Evolutionary conservation across 1,140 invertebrate genomes (phyloP).

Genomic region (Geopemphigus sp.): DNA sequence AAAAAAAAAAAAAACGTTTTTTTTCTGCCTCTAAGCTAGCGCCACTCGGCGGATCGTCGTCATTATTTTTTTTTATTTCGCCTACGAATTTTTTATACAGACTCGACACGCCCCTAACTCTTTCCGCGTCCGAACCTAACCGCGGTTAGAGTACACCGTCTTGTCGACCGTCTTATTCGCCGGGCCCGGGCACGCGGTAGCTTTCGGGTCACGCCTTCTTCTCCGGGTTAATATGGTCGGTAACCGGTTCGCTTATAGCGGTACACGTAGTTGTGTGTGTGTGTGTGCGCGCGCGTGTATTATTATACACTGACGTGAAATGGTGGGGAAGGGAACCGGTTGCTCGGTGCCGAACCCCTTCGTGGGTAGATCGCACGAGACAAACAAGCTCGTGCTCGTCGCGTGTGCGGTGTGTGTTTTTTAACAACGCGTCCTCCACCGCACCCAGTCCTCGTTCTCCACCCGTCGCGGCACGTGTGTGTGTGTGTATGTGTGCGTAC

Average conservation of each 20-base stretch:
- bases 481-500: too few species aligned
- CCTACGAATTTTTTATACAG: background rate
- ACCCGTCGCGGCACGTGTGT: too few species aligned
- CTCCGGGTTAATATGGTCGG: background rate
- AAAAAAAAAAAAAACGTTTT: too few species aligned
- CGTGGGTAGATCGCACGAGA: constrained; percentile 22
- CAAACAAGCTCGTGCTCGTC: constrained; percentile 42
- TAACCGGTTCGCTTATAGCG: constrained; percentile 26
- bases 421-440: constrained; percentile 19
- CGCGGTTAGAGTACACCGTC: too few species aligned
- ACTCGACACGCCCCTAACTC: constrained; percentile 29
- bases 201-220: constrained; percentile 41
- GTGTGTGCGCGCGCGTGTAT: background rate
- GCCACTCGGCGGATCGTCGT: too few species aligned
- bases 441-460: background rate
- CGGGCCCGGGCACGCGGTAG: constrained; percentile 6
- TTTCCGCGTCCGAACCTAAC: background rate
- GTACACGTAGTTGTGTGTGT: background rate
- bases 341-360: constrained; percentile 33
- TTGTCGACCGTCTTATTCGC: background rate
- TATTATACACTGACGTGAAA: background rate
- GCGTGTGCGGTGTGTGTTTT: constrained; percentile 19
- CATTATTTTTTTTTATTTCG: too few species aligned
- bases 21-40: too few species aligned
- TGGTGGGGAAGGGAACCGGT: constrained; percentile 24